Percentiles rank a stretch among this genome's conserved stretches.
These are phyloP conservation scores for Heliornis fulica DNA, from an alignment of 2,113 vertebrate species.

Conservation along the genomic window DNA sequence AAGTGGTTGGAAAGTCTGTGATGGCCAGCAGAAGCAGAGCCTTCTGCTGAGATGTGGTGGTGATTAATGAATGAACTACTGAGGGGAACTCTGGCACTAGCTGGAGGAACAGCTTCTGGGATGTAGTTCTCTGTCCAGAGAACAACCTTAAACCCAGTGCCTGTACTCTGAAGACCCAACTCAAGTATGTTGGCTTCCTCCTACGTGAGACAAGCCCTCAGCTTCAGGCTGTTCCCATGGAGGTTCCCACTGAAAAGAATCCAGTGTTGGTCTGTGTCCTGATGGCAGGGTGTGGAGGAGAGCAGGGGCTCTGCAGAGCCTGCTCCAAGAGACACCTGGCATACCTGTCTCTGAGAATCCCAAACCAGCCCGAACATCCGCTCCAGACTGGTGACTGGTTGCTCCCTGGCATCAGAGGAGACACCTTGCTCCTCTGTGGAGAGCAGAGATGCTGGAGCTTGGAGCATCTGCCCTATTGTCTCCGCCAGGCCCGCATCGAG, in stretches of 20 bases:
- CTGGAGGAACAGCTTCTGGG: not conserved
- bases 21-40: not conserved
- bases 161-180: not conserved
- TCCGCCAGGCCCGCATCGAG: slow-evolving; percentile 82
- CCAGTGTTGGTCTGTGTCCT: not conserved
- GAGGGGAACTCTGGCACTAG: not conserved
- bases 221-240: not conserved
- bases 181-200: not conserved
- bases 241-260: not conserved
- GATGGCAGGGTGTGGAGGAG: not conserved
- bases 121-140: not conserved
- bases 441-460: not conserved
- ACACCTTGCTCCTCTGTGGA: not conserved
- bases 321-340: not conserved
- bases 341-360: not conserved
- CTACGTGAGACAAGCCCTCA: not conserved
- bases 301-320: not conserved
- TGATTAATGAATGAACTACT: not conserved
- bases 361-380: not conserved
- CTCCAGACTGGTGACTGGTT: not conserved
- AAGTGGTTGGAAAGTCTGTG: not conserved
- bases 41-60: not conserved
- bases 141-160: not conserved
- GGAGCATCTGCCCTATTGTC: not conserved
- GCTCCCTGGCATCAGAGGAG: not conserved